Base-by-base conservation (phyloP, 2,113 vertebrate genomes). In the Hydrochoerus hydrochaeris region DNA sequence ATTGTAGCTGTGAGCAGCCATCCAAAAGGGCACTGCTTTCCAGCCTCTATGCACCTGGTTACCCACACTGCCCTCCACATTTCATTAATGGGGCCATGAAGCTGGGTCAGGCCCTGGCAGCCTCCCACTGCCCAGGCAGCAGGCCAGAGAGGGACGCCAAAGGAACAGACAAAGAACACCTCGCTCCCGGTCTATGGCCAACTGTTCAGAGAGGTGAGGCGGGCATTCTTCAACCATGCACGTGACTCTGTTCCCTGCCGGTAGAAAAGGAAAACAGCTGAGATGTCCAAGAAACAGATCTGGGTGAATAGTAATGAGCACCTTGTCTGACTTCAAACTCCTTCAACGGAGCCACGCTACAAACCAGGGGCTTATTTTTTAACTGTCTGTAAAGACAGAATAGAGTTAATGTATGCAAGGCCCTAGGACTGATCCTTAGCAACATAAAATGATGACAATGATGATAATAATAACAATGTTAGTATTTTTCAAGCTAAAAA, bases 281-380 rank as follows among this genome's bases (percentile, higher is more conserved):
- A 82, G 49, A 38, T 92, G 77, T 95, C 97, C 95, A 97, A 96
- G 90, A 97, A 96, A 95, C 57, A 94, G 95, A 95, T 90, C 54
- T 75, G 67, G 32, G 58, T 95, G 93, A 97, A 95, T 32, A 96
- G 17, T 60, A 96, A 95, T 10, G 28, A 94, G 71, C 20, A 93
- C 71, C 88, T 84, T 88, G 32, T 63, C 62, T 90, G 75, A 73
- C 92, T 96, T 96, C 85, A 85, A 41, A 58, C 82, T 82, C 94
- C 90, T 93, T 85, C 82, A 82, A 63, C 46, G 65, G 35, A 97
- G 60, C 75, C 80, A 90, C 75, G 10, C 84, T 95, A 89, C 67
- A 75, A 97, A 94, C 63, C 2, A 83, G 69, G 83, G 11, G 62
- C 75, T 85, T 97, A 85, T 88, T 96, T 91, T 69, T 94, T 63